Conservation (phyloP, 2,797 vertebrate genomes). For the Paedocypris micromegethes region DNA sequence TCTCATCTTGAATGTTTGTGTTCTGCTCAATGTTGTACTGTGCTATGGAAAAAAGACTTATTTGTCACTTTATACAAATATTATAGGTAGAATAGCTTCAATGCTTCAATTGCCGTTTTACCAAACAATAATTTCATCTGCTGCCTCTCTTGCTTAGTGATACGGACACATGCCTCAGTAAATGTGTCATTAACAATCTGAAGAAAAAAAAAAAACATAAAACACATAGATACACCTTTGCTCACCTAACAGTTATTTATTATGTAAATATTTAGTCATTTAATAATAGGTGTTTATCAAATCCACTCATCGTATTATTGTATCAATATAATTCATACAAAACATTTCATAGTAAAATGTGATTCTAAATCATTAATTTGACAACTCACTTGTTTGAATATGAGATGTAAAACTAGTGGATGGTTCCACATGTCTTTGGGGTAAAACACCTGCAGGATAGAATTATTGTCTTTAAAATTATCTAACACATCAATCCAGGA, state of each 20-base stretch:
- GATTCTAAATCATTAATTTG: too few relatives aligned
- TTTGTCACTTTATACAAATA: background rate
- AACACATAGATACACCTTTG: background rate
- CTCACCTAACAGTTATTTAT: too few relatives aligned
- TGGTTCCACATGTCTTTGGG: slow-evolving; percentile 88
- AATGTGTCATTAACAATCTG: slow-evolving; percentile 89
- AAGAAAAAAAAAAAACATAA: slow-evolving; percentile 27
- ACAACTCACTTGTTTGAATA: slow-evolving; percentile 87
- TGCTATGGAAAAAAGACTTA: slow-evolving; percentile 59
- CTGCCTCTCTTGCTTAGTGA: slow-evolving; percentile 85
- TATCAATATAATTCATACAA: too few relatives aligned
- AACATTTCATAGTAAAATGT: too few relatives aligned
- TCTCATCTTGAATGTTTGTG: slow-evolving; percentile 78
- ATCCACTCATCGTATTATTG: too few relatives aligned
- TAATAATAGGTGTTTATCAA: too few relatives aligned
- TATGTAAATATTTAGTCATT: too few relatives aligned
- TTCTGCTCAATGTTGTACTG: slow-evolving; percentile 80
- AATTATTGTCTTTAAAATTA: too few relatives aligned
- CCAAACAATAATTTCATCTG: slow-evolving; percentile 89
- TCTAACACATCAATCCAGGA: too few relatives aligned
- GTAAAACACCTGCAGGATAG: slow-evolving; percentile 84
- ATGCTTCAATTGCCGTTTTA: slow-evolving; percentile 55
- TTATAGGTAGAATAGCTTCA: background rate
- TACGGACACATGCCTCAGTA: slow-evolving; percentile 85
- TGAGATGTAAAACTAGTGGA: slow-evolving; percentile 84